Conservation (phyloP, 1,140 invertebrate species). For the Pseudoatta argentina region DNA sequence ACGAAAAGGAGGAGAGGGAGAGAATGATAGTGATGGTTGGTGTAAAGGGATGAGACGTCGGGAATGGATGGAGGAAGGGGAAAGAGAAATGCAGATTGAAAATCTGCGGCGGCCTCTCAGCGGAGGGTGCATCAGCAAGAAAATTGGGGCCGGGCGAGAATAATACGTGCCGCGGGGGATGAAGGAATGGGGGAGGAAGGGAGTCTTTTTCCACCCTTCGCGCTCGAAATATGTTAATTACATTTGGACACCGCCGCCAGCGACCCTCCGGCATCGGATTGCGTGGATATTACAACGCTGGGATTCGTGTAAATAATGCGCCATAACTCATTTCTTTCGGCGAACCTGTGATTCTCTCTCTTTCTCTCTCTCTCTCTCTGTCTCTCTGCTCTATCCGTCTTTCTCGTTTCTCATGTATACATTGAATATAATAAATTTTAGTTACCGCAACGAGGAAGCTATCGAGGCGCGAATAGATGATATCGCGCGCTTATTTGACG, state of each 20-base stretch:
- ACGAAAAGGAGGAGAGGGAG: not conserved
- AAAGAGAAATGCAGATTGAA: conserved; percentile 77
- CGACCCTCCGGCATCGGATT: conserved; percentile 54
- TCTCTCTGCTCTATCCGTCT: not conserved
- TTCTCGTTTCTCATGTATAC: not conserved
- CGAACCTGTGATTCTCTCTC: not conserved
- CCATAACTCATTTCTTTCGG: conserved; percentile 56
- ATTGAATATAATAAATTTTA: conserved; percentile 53
- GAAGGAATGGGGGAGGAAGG: conserved; percentile 9
- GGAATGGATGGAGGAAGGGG: conserved; percentile 40
- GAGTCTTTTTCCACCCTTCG: conserved; percentile 67
- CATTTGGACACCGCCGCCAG: conserved; percentile 60
- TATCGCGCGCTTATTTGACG: conserved; percentile 5
- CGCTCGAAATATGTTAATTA: conserved; percentile 73
- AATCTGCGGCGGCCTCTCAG: conserved; percentile 68
- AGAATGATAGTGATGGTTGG: not conserved
- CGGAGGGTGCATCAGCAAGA: conserved; percentile 72
- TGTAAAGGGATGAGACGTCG: not conserved
- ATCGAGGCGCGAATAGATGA: conserved; percentile 23
- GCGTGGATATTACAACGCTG: conserved; percentile 52
- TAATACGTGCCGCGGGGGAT: conserved; percentile 66
- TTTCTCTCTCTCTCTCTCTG: conserved; percentile 13
- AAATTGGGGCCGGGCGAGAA: conserved; percentile 75
- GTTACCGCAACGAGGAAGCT: conserved; percentile 13
- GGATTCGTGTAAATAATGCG: conserved; percentile 58